These are phyloP conservation scores for Brachionus angularis DNA, from an alignment of 1,140 invertebrate genomes.

Conservation along the genomic window DNA sequence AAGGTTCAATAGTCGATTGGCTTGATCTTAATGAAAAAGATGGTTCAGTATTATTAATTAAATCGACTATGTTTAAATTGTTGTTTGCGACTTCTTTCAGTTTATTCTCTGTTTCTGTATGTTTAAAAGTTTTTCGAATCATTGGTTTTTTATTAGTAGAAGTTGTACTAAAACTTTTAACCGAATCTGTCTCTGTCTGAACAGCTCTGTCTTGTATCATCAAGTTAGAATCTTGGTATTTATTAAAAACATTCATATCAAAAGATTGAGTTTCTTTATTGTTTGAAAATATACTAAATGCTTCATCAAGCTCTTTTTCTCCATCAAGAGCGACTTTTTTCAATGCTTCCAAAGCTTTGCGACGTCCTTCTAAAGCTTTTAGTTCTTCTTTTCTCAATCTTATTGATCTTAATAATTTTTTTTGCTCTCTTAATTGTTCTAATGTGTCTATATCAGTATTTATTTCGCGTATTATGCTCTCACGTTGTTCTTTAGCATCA, in stretches of 20 bases:
- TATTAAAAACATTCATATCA: too few species aligned
- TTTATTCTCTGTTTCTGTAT: too few species aligned
- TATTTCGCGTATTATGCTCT: neutral
- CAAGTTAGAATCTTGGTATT: too few species aligned
- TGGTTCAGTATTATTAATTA: too few species aligned
- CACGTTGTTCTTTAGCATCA: neutral
- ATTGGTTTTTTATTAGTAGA: neutral
- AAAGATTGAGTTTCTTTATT: neutral
- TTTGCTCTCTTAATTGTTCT: constrained; percentile 30
- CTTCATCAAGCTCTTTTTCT: neutral
- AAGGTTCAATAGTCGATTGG: constrained; percentile 28
- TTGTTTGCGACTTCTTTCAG: too few species aligned
- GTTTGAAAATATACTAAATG: constrained; percentile 16
- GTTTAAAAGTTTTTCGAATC: constrained; percentile 27
- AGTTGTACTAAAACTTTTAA: too few species aligned
- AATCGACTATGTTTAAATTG: too few species aligned
- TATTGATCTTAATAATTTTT: constrained; percentile 13
- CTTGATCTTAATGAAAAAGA: too few species aligned
- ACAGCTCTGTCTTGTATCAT: too few species aligned
- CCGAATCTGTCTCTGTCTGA: too few species aligned
- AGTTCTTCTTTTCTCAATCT: constrained; percentile 31
- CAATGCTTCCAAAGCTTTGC: constrained; percentile 11
- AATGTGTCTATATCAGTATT: constrained; percentile 3
- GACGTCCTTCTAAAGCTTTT: constrained; percentile 1
- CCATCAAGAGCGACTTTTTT: constrained; percentile 25